These are phyloP conservation scores for Pemphredon lugubris DNA, from an alignment of 2,888 invertebrate genomes.

Conservation along the genomic window DNA sequence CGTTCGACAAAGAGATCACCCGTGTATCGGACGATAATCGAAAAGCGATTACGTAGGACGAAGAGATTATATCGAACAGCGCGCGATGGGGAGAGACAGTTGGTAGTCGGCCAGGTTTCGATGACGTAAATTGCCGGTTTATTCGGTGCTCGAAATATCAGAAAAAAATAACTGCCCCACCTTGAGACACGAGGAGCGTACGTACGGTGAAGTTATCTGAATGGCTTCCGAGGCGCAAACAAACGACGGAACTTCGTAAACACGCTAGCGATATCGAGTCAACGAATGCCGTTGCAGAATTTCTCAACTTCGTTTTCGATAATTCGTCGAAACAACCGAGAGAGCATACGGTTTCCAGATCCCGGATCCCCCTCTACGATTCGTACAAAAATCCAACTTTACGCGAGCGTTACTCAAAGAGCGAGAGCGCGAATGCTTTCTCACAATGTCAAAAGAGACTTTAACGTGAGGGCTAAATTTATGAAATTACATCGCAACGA, in stretches of 20 bases:
- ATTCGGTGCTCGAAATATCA: conserved; percentile 33
- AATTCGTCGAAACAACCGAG: too few species aligned
- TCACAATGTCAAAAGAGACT: not conserved
- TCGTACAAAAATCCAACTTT: not conserved
- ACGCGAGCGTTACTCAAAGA: not conserved
- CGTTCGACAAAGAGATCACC: too few species aligned
- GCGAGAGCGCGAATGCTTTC: too few species aligned
- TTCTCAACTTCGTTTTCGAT: conserved; percentile 15
- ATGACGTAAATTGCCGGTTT: conserved; percentile 43
- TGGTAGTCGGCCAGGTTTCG: conserved; percentile 37
- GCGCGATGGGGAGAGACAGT: conserved; percentile 7
- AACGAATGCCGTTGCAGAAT: conserved; percentile 22
- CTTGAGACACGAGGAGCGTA: conserved; percentile 33
- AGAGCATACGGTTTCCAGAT: too few species aligned
- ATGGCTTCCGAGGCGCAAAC: conserved; percentile 56
- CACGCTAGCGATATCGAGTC: conserved; percentile 43
- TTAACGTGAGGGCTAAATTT: conserved; percentile 32
- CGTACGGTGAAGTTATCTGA: conserved; percentile 56
- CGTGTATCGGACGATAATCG: conserved; percentile 21
- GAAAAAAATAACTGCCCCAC: conserved; percentile 37
- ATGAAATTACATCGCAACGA: conserved; percentile 42
- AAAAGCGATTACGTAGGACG: conserved; percentile 3
- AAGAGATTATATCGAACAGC: conserved; percentile 21
- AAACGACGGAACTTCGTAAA: conserved; percentile 54
- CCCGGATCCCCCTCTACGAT: not conserved